Evolutionary conservation across 2,888 invertebrate species (phyloP).

Genomic region (Andricus curvator): DNA sequence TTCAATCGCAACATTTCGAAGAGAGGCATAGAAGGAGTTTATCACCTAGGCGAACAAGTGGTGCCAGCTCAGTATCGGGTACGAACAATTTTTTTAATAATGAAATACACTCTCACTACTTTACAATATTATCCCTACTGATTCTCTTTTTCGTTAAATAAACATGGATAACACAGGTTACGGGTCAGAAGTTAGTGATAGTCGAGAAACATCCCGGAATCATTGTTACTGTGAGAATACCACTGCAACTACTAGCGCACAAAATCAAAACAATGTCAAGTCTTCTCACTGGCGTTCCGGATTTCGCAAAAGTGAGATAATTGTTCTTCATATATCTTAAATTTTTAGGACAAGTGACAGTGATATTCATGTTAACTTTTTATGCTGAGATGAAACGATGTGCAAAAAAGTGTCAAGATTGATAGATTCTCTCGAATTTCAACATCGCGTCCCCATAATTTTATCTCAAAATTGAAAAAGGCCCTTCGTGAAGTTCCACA

Average conservation of each 20-base stretch:
- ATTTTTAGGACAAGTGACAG: too few species aligned
- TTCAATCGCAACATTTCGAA: conserved; percentile 57
- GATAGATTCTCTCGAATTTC: too few species aligned
- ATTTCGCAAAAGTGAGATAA: conserved; percentile 82
- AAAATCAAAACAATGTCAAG: conserved; percentile 51
- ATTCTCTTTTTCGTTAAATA: conserved; percentile 44
- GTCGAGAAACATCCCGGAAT: conserved; percentile 82
- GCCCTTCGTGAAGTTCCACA: too few species aligned
- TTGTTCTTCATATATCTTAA: neutral
- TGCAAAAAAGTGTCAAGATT: too few species aligned
- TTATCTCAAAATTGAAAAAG: too few species aligned
- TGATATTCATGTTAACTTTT: too few species aligned
- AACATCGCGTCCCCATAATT: too few species aligned
- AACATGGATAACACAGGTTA: conserved; percentile 80
- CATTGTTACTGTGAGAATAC: conserved; percentile 78
- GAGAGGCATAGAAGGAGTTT: conserved; percentile 74
- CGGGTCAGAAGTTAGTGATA: conserved; percentile 87
- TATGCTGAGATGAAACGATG: too few species aligned
- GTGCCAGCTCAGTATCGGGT: conserved; percentile 90
- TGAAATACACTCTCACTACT: neutral
- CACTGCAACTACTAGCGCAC: conserved; percentile 70
- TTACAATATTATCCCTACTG: neutral
- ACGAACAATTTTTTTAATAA: conserved; percentile 42
- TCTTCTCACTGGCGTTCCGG: conserved; percentile 83
- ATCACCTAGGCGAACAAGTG: conserved; percentile 86